A percentile compares a stretch with the other conserved stretches of the same genome.
These are phyloP conservation scores for Lepus americanus DNA, from an alignment of 2,113 vertebrate species.

Conservation along the genomic window DNA sequence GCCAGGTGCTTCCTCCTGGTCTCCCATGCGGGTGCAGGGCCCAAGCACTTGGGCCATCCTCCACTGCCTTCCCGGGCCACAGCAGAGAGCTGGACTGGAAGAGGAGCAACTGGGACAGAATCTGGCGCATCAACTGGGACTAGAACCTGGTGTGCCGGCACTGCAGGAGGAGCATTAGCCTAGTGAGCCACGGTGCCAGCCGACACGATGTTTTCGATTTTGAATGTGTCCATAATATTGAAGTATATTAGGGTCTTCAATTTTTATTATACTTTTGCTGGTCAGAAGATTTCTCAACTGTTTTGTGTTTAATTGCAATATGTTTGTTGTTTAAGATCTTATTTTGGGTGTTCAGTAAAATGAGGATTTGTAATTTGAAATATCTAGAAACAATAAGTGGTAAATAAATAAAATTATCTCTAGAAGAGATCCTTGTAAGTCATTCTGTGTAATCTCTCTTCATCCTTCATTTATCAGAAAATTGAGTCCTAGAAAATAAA, in stretches of 20 bases:
- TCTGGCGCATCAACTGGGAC: too few relatives aligned
- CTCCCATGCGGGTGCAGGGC: too few relatives aligned
- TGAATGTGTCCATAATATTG: neutral
- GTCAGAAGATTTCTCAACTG: neutral
- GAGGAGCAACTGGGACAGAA: too few relatives aligned
- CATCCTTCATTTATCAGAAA: neutral
- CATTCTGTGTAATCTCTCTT: neutral
- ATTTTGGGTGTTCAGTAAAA: neutral
- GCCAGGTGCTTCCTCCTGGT: too few relatives aligned
- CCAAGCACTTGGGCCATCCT: too few relatives aligned
- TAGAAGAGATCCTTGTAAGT: neutral
- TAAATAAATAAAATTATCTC: slow-evolving; percentile 32
- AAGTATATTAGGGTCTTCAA: neutral
- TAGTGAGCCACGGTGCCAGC: too few relatives aligned
- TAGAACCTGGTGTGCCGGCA: too few relatives aligned
- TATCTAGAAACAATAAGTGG: neutral
- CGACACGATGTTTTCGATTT: neutral
- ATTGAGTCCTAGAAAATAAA: slow-evolving; percentile 6
- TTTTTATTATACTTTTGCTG: neutral
- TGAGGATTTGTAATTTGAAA: neutral
- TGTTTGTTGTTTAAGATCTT: slow-evolving; percentile 26
- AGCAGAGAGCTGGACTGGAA: too few relatives aligned
- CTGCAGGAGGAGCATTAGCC: too few relatives aligned
- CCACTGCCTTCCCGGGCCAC: too few relatives aligned
- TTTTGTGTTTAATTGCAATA: neutral